Evolutionary conservation across 2,797 vertebrate genomes (phyloP).

Genomic region (Tadarida brasiliensis): DNA sequence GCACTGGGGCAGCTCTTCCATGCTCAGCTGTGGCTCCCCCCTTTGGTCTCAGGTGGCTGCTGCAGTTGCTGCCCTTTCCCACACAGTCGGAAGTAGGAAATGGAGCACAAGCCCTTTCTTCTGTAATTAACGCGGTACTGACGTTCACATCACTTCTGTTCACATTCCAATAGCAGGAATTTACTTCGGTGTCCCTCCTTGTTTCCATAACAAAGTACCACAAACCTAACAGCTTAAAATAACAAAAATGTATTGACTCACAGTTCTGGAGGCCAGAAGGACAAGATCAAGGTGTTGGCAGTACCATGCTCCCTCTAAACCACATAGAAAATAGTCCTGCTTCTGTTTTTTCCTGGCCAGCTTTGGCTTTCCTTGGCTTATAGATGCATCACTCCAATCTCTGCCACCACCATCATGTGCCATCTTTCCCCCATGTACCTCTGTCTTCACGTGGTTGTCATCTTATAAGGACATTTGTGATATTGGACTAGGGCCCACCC

Average conservation of each 20-base stretch:
- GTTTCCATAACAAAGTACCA: not conserved
- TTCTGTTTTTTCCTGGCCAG: not conserved
- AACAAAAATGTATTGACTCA: not conserved
- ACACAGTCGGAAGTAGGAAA: not conserved
- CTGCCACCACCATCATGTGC: not conserved
- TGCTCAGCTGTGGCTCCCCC: no score
- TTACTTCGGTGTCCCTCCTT: not conserved
- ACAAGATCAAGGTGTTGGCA: slow-evolving; percentile 8
- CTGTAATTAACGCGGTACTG: not conserved
- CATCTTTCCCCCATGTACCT: not conserved
- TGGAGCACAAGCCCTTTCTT: not conserved
- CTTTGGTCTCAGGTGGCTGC: not conserved
- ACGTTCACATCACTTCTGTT: not conserved
- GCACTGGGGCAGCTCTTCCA: not conserved
- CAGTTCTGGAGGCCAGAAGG: not conserved
- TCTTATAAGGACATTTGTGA: not conserved
- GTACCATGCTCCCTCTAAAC: not conserved
- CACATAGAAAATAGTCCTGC: not conserved
- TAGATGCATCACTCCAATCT: not conserved
- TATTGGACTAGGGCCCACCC: not conserved
- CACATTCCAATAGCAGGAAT: not conserved
- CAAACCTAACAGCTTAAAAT: not conserved
- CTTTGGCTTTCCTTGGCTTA: not conserved
- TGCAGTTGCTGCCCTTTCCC: not conserved
- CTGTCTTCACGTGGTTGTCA: not conserved